Base-by-base conservation (phyloP, 2,113 vertebrate genomes). In the Calyptomena viridis region DNA sequence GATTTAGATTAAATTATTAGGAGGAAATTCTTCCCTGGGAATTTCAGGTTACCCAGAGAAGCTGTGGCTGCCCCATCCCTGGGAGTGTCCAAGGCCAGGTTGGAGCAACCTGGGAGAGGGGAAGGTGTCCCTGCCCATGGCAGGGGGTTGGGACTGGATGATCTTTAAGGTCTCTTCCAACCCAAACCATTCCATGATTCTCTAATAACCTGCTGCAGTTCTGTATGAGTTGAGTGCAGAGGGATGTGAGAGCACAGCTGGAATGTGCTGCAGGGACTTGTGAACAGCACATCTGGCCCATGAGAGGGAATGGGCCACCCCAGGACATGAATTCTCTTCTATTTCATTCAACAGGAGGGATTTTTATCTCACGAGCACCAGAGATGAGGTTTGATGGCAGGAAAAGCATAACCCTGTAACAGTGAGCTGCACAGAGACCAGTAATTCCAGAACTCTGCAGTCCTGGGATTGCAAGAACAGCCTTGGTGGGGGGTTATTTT, bases 311-410 rank as follows among this genome's bases (percentile, higher is more conserved):
- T 6, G 10, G 5, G 19, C 56, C 35, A 72, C 47, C 14, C 22
- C 5, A 21, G 67, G 66, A 76, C 31, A 24, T 20, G 62, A 82
- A 72, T 82, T 62, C 55, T 46, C 49, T 62, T 40, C 44, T 55
- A 2, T 24, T 83, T 93, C 19, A 68, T 76, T 47, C 24, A 64
- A 8, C 1, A 1, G 27, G 37, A 80, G 14, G 17, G 12, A 4
- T 25, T 42, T 94, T 90, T 50, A 46, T 73, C 35, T 91, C 49
- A 2, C 0, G 24, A 71, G 31, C n/a, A 17, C 37, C 13, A 53
- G 56, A 92, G 62, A 42, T 39, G 53, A 80, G 14, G 9, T 76
- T 87, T 89, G 49, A 73, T 86, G 72, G 55, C 90, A 85, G n/a
- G 23, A 56, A 11, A 12, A 44, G 11, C 18, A 46, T 33, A 80